Conservation (phyloP, 2,113 vertebrate genomes). For the Nycticryphes semicollaris region DNA sequence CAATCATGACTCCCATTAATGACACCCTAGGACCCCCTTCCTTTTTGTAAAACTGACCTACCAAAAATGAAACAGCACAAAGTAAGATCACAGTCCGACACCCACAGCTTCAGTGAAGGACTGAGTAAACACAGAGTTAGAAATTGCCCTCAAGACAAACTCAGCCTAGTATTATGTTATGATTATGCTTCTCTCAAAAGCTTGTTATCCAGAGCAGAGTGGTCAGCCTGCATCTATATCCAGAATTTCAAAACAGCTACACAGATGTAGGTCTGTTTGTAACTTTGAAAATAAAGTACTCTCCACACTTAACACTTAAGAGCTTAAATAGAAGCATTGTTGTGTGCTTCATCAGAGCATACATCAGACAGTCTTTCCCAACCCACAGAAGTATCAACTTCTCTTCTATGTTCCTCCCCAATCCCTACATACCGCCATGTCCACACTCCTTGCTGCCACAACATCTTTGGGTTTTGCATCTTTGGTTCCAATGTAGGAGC, state of each 20-base stretch:
- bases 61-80: neutral
- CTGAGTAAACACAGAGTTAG: neutral
- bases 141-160: neutral
- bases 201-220: neutral
- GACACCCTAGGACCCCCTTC: neutral
- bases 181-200: neutral
- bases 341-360: too few relatives aligned
- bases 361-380: neutral
- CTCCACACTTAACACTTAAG: neutral
- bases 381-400: neutral
- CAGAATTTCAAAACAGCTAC: neutral
- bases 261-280: neutral
- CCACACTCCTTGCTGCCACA: constrained; percentile 84
- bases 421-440: constrained; percentile 88
- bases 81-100: neutral
- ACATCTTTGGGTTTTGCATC: constrained; percentile 96
- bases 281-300: neutral
- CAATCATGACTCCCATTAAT: neutral
- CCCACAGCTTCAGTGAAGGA: neutral
- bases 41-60: neutral
- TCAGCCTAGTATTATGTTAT: neutral
- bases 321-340: neutral
- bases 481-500: constrained; percentile 98
- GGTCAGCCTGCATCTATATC: neutral
- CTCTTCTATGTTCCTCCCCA: neutral